A percentile compares a stretch with the other conserved stretches of the same genome.
phyloP scores from a whole-genome alignment of 2,797 vertebrate genomes.

The Pelobates cultripes region DNA sequence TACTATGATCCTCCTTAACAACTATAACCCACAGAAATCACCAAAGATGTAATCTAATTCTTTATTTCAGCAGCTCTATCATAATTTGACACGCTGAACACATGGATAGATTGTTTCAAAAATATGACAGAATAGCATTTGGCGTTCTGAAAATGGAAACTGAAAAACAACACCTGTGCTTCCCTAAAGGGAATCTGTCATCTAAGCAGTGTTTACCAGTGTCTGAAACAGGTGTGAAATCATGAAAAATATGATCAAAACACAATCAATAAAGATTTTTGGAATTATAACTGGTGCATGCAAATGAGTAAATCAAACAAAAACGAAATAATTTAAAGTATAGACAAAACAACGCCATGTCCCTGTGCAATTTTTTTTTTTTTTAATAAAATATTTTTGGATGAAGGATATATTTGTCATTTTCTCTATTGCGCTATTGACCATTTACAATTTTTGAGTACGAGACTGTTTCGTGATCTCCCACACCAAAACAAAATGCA shows the following conservation, averaged over 20 bases:
- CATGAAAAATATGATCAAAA: background rate
- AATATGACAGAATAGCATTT: conserved; percentile 2
- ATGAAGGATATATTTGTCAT: no score
- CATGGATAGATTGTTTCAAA: conserved; percentile 3
- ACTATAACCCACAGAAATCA: background rate
- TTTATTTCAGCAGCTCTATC: conserved; percentile 2
- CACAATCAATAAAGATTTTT: no score
- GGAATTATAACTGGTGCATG: no score
- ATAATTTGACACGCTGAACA: conserved; percentile 28
- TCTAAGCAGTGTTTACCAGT: background rate
- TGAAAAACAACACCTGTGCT: conserved; percentile 1
- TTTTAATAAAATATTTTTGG: no score
- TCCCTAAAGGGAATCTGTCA: background rate
- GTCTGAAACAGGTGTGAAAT: background rate
- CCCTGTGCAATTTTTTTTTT: no score
- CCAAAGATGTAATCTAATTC: background rate
- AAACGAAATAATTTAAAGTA: no score
- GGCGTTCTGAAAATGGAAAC: background rate
- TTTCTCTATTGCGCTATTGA: no score
- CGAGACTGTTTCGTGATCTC: no score
- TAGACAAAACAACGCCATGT: no score
- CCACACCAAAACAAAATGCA: no score
- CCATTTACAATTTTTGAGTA: no score
- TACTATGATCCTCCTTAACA: background rate
- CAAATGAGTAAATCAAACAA: no score